phyloP scores from a whole-genome alignment of 1,140 invertebrate species.

The Homalodisca vitripennis region DNA sequence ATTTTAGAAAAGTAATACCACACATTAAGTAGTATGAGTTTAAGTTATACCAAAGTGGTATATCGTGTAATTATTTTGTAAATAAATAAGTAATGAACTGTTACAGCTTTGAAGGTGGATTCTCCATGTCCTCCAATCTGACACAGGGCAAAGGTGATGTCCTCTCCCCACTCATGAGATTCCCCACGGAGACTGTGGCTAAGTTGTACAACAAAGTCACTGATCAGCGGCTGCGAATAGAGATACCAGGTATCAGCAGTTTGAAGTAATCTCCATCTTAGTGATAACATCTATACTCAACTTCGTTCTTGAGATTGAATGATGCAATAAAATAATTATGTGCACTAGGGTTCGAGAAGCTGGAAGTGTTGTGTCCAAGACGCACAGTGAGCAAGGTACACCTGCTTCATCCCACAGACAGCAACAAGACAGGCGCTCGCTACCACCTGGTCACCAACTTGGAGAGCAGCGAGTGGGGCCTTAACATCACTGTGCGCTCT shows the following conservation, averaged over 20 bases:
- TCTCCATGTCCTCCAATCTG: slow-evolving; percentile 40
- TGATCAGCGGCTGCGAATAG: slow-evolving; percentile 61
- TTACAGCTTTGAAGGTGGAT: slow-evolving; percentile 47
- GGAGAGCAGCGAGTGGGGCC: slow-evolving; percentile 57
- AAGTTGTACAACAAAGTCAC: slow-evolving; percentile 58
- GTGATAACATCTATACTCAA: no score
- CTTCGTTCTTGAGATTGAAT: no score
- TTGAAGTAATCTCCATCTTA: no score
- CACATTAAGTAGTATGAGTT: no score
- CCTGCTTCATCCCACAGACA: slow-evolving; percentile 63
- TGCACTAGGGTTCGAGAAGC: slow-evolving; percentile 68
- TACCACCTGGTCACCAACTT: slow-evolving; percentile 69
- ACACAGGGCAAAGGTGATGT: slow-evolving; percentile 33
- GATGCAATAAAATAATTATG: no score
- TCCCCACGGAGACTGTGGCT: slow-evolving; percentile 54
- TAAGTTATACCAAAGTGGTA: no score
- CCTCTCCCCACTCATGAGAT: slow-evolving; percentile 47
- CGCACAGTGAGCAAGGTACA: slow-evolving; percentile 67
- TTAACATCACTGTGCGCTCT: slow-evolving; percentile 66
- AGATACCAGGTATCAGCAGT: slow-evolving; percentile 54
- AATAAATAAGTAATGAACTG: slow-evolving; percentile 3
- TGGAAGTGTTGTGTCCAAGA: slow-evolving; percentile 69
- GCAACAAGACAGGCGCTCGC: slow-evolving; percentile 61
- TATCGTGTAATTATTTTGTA: neutral
- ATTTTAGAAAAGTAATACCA: no score